Percentiles rank a stretch among this genome's conserved stretches.
Evolutionary conservation across 2,888 invertebrate species (phyloP).

Genomic region (Osmoderma eremita): DNA sequence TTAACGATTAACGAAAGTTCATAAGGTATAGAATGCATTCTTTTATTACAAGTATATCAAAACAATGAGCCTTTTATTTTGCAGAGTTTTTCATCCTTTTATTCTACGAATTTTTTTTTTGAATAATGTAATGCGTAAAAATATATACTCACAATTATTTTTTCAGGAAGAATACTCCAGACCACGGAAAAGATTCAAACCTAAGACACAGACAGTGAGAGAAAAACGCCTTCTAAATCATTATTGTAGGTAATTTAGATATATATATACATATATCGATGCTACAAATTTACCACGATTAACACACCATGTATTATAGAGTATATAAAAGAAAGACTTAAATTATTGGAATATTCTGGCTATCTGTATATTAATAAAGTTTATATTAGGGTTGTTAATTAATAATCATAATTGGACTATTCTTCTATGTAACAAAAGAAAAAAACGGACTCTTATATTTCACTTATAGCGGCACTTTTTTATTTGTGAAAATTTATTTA

Average conservation of each 20-base stretch:
- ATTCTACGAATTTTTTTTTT: too few relatives aligned
- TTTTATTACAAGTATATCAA: too few relatives aligned
- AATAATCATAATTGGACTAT: constrained; percentile 27
- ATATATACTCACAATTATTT: constrained; percentile 5
- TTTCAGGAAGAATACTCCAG: constrained; percentile 65
- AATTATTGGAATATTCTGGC: constrained; percentile 48
- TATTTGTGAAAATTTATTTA: constrained; percentile 15
- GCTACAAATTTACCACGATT: constrained; percentile 46
- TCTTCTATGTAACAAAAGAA: constrained; percentile 30
- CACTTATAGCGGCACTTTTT: not conserved
- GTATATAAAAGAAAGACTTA: constrained; percentile 47
- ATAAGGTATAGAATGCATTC: too few relatives aligned
- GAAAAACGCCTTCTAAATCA: constrained; percentile 25
- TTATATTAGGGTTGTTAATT: constrained; percentile 46
- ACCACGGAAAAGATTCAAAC: constrained; percentile 65
- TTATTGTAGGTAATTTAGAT: constrained; percentile 39
- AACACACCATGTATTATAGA: constrained; percentile 33
- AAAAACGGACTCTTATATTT: not conserved
- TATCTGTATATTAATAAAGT: constrained; percentile 46
- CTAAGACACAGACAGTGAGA: constrained; percentile 64
- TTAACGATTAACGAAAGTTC: too few relatives aligned
- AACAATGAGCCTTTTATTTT: too few relatives aligned
- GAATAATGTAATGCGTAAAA: not conserved
- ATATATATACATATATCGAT: constrained; percentile 45
- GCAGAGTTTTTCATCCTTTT: too few relatives aligned